Evolutionary conservation across 2,888 invertebrate genomes (phyloP).

Genomic region (Patella depressa): DNA sequence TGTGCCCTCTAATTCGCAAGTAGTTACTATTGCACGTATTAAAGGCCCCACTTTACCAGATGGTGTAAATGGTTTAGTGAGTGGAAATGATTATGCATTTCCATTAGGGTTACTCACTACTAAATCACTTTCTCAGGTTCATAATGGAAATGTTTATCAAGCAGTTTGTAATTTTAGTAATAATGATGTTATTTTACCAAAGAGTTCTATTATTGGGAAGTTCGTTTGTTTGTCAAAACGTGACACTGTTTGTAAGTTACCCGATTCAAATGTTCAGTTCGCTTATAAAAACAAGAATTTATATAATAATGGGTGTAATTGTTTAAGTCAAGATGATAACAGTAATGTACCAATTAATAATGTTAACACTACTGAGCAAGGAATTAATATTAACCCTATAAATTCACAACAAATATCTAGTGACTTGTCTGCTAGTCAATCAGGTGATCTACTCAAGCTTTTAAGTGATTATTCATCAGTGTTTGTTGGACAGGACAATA

Average conservation of each 20-base stretch:
- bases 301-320: background rate
- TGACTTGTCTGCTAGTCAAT: background rate
- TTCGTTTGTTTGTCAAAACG: background rate
- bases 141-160: too few relatives aligned
- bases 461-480: conserved; percentile 12
- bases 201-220: background rate
- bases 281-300: background rate
- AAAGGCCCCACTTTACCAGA: too few relatives aligned
- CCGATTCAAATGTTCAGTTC: background rate
- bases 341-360: too few relatives aligned
- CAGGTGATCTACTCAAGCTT: background rate
- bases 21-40: background rate
- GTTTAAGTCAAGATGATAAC: background rate
- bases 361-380: too few relatives aligned
- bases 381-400: too few relatives aligned
- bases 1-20: background rate
- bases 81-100: too few relatives aligned
- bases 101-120: too few relatives aligned
- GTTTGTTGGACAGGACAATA: conserved; percentile 10
- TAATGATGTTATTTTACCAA: background rate
- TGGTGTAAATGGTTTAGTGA: too few relatives aligned
- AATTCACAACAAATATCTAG: background rate
- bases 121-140: background rate
- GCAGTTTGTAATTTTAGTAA: conserved; percentile 3
- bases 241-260: background rate